phyloP scores from a whole-genome alignment of 1,140 invertebrate species.

The Propsilocerus akamusi region DNA sequence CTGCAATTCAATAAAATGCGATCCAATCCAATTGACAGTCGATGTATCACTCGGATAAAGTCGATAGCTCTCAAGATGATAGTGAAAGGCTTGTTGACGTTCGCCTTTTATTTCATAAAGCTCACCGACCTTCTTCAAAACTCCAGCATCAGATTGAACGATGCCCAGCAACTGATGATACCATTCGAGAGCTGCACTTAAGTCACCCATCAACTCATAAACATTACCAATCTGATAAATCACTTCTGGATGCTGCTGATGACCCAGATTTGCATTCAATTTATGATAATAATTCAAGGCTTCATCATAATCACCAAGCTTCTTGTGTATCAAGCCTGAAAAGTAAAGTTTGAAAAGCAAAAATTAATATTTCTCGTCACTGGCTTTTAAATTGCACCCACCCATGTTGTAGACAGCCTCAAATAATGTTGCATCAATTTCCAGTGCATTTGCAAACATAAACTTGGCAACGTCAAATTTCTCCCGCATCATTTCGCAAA shows the following conservation, averaged over 20 bases:
- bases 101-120: constrained; percentile 72
- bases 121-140: constrained; percentile 67
- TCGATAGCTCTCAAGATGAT: constrained; percentile 77
- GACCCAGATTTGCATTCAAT: constrained; percentile 25
- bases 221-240: constrained; percentile 71
- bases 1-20: constrained; percentile 80
- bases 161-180: constrained; percentile 74
- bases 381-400: constrained; percentile 16
- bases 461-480: constrained; percentile 58
- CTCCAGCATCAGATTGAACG: constrained; percentile 63
- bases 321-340: constrained; percentile 52
- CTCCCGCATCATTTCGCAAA: constrained; percentile 52
- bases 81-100: constrained; percentile 82
- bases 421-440: constrained; percentile 65
- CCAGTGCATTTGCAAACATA: constrained; percentile 57
- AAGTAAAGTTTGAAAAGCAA: constrained; percentile 4
- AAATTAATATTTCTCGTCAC: constrained; percentile 1
- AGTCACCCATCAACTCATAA: constrained; percentile 54
- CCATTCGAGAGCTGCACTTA: constrained; percentile 60
- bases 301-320: constrained; percentile 48
- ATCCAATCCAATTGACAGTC: constrained; percentile 81
- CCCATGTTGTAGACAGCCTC: constrained; percentile 87
- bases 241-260: constrained; percentile 47
- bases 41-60: constrained; percentile 78
- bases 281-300: constrained; percentile 68